Evolutionary conservation across 2,113 vertebrate species (phyloP), one percentile per base, ranked within the genome.

Genomic region (Cheirogaleus medius): DNA sequence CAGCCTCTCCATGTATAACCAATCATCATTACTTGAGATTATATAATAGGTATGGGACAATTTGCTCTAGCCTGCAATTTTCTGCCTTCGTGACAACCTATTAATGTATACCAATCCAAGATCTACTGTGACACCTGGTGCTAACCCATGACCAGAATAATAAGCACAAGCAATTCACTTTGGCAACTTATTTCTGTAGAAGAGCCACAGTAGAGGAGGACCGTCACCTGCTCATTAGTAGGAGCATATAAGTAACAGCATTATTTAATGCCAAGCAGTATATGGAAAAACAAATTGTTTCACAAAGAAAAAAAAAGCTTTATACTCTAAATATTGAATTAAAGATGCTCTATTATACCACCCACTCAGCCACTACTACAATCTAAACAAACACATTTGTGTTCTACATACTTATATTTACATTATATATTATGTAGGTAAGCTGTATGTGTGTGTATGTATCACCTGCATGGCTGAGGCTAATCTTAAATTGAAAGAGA

Each of bases 101-200:
- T 77, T 25, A 58, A 58, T 52, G 17, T 77, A 94, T 77, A 92
- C 66, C 87, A 74, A 94, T 11, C 68, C 73, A 10, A 87, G 39
- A 90, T 0, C 56, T 27, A 42, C 64, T 86, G 17, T 89, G 69
- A 89, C 85, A 96, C 58, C 60, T 74, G 76, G 85, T 63, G 44
- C 78, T 71, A 47, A 23, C 58, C 76, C 44, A 29, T 42, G 81
- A 78, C 64, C 71, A 69, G 97, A 97, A 96, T 89, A 93, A 95
- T 25, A 84, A 95, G 83, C 29, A 76, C 27, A 34, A 47, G 83
- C 76, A 71, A 68, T 54, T 80, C 20, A 15, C 90, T 23, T 49
- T 34, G 87, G 56, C 60, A 29, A 42, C 37, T 32, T 15, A 56
- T 58, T 80, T 88, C 18, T 64, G 54, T 17, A 60, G 54, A 77